Conservation (phyloP, 1,140 invertebrate species). For the Drosophila sproati region DNA sequence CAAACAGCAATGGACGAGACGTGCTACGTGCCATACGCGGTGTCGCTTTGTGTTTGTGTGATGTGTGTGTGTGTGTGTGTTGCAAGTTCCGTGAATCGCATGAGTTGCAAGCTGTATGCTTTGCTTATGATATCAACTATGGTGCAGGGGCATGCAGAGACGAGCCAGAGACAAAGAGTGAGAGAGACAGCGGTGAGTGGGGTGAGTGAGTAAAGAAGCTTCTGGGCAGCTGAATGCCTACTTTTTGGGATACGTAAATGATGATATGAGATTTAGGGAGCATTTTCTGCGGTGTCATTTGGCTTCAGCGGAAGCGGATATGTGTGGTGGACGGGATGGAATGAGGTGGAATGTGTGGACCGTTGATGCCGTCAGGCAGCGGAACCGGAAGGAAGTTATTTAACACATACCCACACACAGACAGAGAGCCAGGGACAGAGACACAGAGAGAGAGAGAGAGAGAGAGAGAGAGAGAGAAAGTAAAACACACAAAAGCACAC, state of each 20-base stretch:
- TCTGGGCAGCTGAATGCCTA: constrained; percentile 29
- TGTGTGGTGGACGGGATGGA: constrained; percentile 15
- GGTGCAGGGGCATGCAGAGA: background rate
- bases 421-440: background rate
- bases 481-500: too few species aligned
- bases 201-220: background rate
- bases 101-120: constrained; percentile 74
- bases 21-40: constrained; percentile 37
- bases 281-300: constrained; percentile 80
- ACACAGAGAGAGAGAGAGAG: background rate
- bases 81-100: constrained; percentile 60
- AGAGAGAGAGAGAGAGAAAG: background rate
- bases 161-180: too few species aligned
- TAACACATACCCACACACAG: constrained; percentile 62
- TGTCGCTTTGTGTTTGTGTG: background rate
- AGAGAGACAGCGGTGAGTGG: background rate
- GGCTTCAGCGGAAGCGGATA: constrained; percentile 63
- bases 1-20: constrained; percentile 19
- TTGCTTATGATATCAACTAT: constrained; percentile 65
- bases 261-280: constrained; percentile 80
- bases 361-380: constrained; percentile 50
- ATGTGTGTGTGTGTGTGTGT: constrained; percentile 11
- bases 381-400: constrained; percentile 76
- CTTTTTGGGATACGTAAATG: constrained; percentile 77
- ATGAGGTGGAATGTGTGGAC: background rate